phyloP scores from a whole-genome alignment of 2,113 vertebrate species.

The Pelvicachromis taeniatus region DNA sequence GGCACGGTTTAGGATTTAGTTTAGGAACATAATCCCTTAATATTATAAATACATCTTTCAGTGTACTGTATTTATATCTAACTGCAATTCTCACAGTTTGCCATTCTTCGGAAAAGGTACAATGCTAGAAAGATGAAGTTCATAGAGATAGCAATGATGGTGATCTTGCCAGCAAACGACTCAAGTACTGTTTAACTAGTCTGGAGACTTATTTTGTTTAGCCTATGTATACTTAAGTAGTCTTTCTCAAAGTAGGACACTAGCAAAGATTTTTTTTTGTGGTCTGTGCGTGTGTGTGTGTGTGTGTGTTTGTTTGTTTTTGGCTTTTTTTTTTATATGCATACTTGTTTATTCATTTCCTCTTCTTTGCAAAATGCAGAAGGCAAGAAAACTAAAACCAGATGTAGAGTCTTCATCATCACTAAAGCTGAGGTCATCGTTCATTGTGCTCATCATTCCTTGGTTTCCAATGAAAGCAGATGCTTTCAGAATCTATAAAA shows the following conservation, averaged over 20 bases:
- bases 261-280: neutral
- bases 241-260: neutral
- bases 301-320: neutral
- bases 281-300: neutral
- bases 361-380: neutral
- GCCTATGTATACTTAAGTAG: neutral
- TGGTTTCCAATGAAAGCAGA: conserved; percentile 23
- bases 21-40: neutral
- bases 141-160: neutral
- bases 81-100: too few relatives aligned
- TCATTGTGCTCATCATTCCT: conserved; percentile 26
- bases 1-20: neutral
- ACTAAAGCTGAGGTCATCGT: conserved; percentile 25
- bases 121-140: neutral
- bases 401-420: neutral
- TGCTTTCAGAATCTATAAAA: conserved; percentile 33
- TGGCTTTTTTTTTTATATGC: neutral
- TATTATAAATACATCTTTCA: neutral
- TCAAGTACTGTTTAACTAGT: neutral
- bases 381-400: neutral
- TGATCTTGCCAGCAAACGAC: neutral
- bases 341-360: neutral
- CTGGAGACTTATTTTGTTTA: neutral
- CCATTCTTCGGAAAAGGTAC: neutral
- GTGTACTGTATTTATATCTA: neutral